Conservation (phyloP, 2,888 invertebrate species). For the Carterocephalus palaemon region DNA sequence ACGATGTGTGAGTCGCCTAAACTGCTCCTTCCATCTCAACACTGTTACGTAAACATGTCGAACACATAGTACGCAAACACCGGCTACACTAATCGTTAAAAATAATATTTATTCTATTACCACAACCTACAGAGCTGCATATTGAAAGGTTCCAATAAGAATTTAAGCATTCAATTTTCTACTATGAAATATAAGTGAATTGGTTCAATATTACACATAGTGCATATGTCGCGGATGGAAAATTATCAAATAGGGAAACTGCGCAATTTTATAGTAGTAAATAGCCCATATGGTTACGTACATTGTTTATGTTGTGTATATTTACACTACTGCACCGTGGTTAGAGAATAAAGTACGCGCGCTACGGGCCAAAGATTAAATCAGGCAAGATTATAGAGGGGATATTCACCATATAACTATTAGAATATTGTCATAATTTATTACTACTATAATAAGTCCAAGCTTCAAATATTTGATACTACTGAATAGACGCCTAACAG, state of each 20-base stretch:
- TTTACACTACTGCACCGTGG: conserved; percentile 31
- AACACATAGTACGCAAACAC: conserved; percentile 56
- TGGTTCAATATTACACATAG: conserved; percentile 18
- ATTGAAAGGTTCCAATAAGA: conserved; percentile 23
- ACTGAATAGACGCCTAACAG: too few species aligned
- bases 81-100: conserved; percentile 70
- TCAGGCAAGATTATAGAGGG: conserved; percentile 4
- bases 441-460: too few species aligned
- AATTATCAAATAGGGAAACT: conserved; percentile 28
- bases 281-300: conserved; percentile 38
- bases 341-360: conserved; percentile 36
- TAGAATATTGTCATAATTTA: too few species aligned
- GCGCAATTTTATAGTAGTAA: conserved; percentile 24
- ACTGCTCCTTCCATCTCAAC: conserved; percentile 52
- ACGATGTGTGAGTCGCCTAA: too few species aligned
- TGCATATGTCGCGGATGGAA: conserved; percentile 31
- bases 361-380: conserved; percentile 29
- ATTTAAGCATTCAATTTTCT: conserved; percentile 3
- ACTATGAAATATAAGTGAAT: conserved; percentile 12
- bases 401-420: too few species aligned
- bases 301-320: conserved; percentile 31
- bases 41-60: conserved; percentile 64
- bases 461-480: too few species aligned
- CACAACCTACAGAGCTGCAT: conserved; percentile 37
- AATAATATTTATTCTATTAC: conserved; percentile 73